Evolutionary conservation across 1,140 invertebrate species (phyloP), one percentile per base, ranked within the genome.

Genomic region (Mercenaria mercenaria): DNA sequence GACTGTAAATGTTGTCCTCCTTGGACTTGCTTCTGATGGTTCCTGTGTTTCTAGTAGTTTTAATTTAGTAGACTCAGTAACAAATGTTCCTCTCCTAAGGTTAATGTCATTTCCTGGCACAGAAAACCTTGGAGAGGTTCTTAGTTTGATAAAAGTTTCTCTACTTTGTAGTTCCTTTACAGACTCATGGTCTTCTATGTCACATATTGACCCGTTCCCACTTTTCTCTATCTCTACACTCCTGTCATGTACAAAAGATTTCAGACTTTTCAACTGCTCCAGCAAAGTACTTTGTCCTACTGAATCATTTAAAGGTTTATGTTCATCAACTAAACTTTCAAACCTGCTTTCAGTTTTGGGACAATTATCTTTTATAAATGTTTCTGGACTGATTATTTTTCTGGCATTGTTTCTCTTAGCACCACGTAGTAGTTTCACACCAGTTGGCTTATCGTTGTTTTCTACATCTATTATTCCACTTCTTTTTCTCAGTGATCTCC

Each of bases 211-310:
- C 29, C 81, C 76, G 39, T 23, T 41, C 18, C 77, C 76, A 72
- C 77, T 47, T 61, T 41, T 81, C 37, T 88, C 86, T 32, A 88
- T 89, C 39, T 90, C 88, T 37, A 82, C 32, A 52, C 80, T 84
- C 23, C 84, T 83, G 20, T 92, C 88, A 77, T 89, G 87, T 15
- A 94, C 82, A 72, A 88, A 92, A 26, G 76, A 80, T 37, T 86
- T 84, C 20, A 94, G 83, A 47, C 37, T 89, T 20, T 92, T 77
- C 18, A 94, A 69, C 64, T 93, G 92, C 29, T 88, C 80, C 13
- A 94, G 64, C 67, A 94, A 90, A 23, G 90, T 41, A 67, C 84
- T 89, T 47, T 94, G 92, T 47, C 91, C 91, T 41, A 92, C 90
- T 23, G 92, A 92, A 59, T 90, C 80, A 37, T 92, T 89, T 2